Evolutionary conservation across 2,888 invertebrate species (phyloP), one percentile per base, ranked within the genome.

Genomic region (Hyposoter dolosus): DNA sequence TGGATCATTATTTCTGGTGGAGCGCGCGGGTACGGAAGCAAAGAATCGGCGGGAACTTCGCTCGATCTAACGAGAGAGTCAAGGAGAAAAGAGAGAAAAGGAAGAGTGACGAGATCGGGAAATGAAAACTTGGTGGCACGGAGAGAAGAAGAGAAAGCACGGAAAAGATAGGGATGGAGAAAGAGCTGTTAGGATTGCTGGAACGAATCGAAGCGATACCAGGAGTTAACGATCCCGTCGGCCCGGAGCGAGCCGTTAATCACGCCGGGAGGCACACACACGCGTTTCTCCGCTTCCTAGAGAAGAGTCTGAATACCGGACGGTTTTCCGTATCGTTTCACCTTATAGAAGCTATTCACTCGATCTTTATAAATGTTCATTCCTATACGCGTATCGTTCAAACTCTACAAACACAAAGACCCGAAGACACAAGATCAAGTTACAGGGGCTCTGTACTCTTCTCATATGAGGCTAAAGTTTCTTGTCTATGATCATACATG

Each of bases 171-270:
- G 79, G 43, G 74, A 75, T 60, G 68, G 35, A 76, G 78, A 87
- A 79, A 85, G 80, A 88, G 80, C 75, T 68, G 68, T 75, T 75
- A 81, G 53, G 74, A 82, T 81, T 83, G 81, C 78, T 86, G 84
- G 78, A 88, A 89, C 87, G 87, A 88, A 87, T 87, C 88, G 82
- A 85, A 83, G 77, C 78, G 85, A 86, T 84, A 84, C 86, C 79
- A 78, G 84, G 84, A 88, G 88, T 86, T 88, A 89, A 89, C 88
- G 89, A 89, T 88, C 87, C 88, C 86, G 85, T 89, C 86, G 87
- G 77, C 86, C 82, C 79, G 84, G 53, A 84, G 87, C 85, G 72
- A 85, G 84, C 87, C 86, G 86, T 87, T 88, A 88, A 88, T 88
- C 88, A 88, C 88, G 82, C 87, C 83, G 23, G 74, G 74, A 86